Percentiles rank a stretch among this genome's conserved stretches.
phyloP scores from a whole-genome alignment of 2,888 invertebrate species.

The Cacoxenus indagator region DNA sequence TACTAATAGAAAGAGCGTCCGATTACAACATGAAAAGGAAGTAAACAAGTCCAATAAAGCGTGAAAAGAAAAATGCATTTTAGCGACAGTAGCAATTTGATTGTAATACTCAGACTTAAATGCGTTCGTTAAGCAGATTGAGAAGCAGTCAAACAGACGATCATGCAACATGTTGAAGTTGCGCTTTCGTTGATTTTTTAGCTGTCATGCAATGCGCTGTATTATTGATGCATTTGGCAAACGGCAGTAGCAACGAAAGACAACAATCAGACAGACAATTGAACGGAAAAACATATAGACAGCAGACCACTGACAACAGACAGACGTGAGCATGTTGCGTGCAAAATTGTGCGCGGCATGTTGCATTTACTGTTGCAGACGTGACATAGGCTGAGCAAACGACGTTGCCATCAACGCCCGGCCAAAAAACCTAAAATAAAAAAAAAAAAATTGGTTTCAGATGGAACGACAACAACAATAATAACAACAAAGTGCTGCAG shows the following conservation, averaged over 20 bases:
- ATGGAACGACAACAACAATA: neutral
- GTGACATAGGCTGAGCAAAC: conserved; percentile 7
- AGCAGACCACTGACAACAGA: neutral
- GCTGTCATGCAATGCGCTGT: neutral
- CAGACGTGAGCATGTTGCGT: neutral
- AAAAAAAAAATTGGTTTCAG: too few species aligned
- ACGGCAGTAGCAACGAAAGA: conserved; percentile 55
- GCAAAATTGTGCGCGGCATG: neutral
- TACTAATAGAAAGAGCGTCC: too few species aligned
- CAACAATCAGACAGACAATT: conserved; percentile 23
- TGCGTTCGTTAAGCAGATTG: neutral
- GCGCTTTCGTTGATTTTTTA: conserved; percentile 19
- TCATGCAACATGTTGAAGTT: conserved; percentile 48
- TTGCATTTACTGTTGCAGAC: neutral
- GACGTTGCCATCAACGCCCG: conserved; percentile 16
- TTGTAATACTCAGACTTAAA: too few species aligned
- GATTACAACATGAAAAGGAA: too few species aligned
- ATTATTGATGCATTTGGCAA: conserved; percentile 59
- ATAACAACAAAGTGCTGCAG: neutral
- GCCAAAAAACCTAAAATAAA: neutral
- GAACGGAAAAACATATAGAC: neutral
- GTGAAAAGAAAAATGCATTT: too few species aligned
- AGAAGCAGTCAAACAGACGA: neutral
- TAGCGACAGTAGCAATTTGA: too few species aligned
- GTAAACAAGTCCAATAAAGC: too few species aligned